A percentile compares a stretch with the other conserved stretches of the same genome.
phyloP scores from a whole-genome alignment of 2,797 vertebrate genomes.

The Gymnothorax reevesii region DNA sequence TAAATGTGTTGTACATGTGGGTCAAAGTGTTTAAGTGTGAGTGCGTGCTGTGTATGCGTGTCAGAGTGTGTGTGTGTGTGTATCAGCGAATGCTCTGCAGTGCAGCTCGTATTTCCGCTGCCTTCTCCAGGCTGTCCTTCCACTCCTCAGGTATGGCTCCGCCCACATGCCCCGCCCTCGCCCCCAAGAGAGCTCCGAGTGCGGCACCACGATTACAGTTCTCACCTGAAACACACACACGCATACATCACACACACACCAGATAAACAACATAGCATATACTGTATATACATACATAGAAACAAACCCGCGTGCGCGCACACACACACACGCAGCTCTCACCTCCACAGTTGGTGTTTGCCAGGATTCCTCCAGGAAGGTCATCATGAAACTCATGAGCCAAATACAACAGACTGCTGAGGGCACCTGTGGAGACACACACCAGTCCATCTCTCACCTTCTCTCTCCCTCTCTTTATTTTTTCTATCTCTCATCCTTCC shows the following conservation, averaged over 20 bases:
- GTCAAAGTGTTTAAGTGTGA: too few relatives aligned
- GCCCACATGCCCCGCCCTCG: slow-evolving; percentile 32
- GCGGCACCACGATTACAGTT: slow-evolving; percentile 69
- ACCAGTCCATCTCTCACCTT: not conserved
- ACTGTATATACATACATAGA: slow-evolving; percentile 23
- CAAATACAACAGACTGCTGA: slow-evolving; percentile 67
- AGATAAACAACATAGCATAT: too few relatives aligned
- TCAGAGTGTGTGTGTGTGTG: not conserved
- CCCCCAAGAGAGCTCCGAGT: slow-evolving; percentile 65
- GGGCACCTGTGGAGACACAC: slow-evolving; percentile 52
- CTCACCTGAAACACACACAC: slow-evolving; percentile 54
- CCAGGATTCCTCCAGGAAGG: slow-evolving; percentile 59
- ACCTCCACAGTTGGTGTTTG: slow-evolving; percentile 73
- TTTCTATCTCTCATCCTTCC: too few relatives aligned
- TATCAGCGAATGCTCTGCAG: slow-evolving; percentile 41
- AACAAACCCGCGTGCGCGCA: not conserved
- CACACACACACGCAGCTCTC: not conserved
- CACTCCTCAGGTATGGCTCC: slow-evolving; percentile 54
- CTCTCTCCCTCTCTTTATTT: too few relatives aligned
- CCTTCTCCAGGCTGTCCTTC: slow-evolving; percentile 56
- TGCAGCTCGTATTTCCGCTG: slow-evolving; percentile 46
- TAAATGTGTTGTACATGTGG: not conserved
- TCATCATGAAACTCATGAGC: slow-evolving; percentile 64
- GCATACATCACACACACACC: slow-evolving; percentile 3
- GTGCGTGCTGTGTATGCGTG: not conserved